These are phyloP conservation scores for Atrina japonica DNA, from an alignment of 2,888 invertebrate genomes.

Conservation along the genomic window DNA sequence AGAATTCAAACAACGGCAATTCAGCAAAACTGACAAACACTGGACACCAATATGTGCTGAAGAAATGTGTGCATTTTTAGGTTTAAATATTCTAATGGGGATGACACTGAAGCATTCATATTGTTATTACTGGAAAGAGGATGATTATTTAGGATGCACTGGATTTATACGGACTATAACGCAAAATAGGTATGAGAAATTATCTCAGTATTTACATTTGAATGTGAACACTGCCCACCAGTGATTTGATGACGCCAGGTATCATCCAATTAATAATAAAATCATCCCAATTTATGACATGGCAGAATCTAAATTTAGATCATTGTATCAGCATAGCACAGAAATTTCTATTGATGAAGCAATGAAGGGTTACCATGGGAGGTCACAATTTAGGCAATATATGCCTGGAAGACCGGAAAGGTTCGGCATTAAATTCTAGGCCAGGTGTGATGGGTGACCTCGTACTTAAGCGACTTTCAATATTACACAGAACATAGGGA, in stretches of 20 bases:
- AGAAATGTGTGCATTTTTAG: too few species aligned
- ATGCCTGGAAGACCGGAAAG: conserved; percentile 19
- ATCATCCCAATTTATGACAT: not conserved
- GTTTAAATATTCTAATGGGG: too few species aligned
- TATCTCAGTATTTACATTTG: not conserved
- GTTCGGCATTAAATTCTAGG: conserved; percentile 19
- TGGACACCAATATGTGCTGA: too few species aligned
- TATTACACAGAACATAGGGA: not conserved
- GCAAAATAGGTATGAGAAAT: conserved; percentile 2
- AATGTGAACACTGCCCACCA: not conserved
- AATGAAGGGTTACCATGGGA: too few species aligned
- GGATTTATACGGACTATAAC: not conserved
- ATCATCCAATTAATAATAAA: too few species aligned
- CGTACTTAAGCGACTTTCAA: not conserved
- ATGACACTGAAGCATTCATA: too few species aligned
- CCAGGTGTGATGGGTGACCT: conserved; percentile 8
- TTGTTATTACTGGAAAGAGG: not conserved
- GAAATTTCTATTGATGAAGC: too few species aligned
- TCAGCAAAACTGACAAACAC: too few species aligned
- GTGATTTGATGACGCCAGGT: not conserved
- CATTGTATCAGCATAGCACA: too few species aligned
- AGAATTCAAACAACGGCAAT: not conserved
- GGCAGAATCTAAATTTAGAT: not conserved
- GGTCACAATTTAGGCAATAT: conserved; percentile 7
- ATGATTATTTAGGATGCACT: not conserved